phyloP scores from a whole-genome alignment of 2,797 vertebrate genomes.

The Allobates femoralis region DNA sequence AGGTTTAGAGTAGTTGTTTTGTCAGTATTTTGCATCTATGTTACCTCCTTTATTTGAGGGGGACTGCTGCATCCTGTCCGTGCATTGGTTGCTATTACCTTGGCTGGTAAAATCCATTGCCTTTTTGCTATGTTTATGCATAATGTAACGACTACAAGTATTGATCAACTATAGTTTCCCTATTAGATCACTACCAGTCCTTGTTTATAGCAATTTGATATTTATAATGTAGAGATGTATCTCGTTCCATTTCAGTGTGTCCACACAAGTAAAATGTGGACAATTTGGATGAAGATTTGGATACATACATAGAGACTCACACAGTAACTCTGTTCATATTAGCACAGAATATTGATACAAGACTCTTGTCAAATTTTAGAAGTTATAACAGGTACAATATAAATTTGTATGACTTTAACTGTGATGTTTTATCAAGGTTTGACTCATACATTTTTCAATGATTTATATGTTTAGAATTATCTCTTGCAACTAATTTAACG shows the following conservation, averaged over 20 bases:
- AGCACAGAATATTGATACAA: not conserved
- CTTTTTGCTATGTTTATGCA: too few species aligned
- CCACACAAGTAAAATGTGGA: not conserved
- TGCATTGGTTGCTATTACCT: too few species aligned
- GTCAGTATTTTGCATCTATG: too few species aligned
- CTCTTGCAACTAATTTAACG: not conserved
- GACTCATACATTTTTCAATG: not conserved
- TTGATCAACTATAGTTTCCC: too few species aligned
- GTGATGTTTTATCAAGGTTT: not conserved
- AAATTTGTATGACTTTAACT: not conserved
- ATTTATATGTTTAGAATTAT: not conserved
- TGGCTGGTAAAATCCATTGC: too few species aligned
- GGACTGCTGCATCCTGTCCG: too few species aligned
- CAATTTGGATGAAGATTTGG: not conserved
- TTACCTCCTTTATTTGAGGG: too few species aligned
- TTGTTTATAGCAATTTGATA: too few species aligned
- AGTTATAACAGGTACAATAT: not conserved
- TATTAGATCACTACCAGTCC: too few species aligned
- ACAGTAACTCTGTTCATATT: not conserved
- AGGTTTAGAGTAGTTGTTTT: too few species aligned
- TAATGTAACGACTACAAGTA: too few species aligned
- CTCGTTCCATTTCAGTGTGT: not conserved
- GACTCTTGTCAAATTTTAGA: not conserved
- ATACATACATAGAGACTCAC: not conserved
- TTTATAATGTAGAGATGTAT: not conserved